A percentile compares a stretch with the other conserved stretches of the same genome.
Conservation (phyloP, 2,888 invertebrate species). For the Melanargia galathea region DNA sequence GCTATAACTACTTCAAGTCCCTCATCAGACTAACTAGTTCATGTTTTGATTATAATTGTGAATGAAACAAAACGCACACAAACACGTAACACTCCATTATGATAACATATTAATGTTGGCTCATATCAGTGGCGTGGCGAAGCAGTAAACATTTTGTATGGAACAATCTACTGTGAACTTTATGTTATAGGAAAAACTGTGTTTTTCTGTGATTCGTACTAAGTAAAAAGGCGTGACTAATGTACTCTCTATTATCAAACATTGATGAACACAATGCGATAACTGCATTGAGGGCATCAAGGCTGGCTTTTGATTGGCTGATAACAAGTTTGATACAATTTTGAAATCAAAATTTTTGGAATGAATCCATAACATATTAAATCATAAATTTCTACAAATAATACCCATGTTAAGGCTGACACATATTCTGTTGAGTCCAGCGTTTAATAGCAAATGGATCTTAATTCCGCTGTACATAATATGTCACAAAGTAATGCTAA, state of each 20-base stretch:
- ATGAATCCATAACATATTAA: not conserved
- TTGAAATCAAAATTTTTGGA: not conserved
- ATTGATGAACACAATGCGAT: not conserved
- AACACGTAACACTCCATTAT: slow-evolving; percentile 33
- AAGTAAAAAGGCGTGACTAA: no score
- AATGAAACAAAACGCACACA: slow-evolving; percentile 28
- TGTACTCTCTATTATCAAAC: not conserved
- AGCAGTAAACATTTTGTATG: not conserved
- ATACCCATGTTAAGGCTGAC: not conserved
- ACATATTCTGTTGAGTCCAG: no score
- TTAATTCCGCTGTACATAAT: no score
- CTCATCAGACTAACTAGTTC: not conserved
- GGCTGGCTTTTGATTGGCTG: no score
- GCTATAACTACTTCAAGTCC: not conserved
- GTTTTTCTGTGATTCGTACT: not conserved
- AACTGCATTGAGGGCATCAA: no score
- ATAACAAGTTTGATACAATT: no score
- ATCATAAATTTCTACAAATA: not conserved
- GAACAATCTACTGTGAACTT: not conserved
- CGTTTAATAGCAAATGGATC: no score
- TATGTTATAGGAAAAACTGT: not conserved
- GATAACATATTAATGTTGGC: slow-evolving; percentile 20
- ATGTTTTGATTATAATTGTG: slow-evolving; percentile 17
- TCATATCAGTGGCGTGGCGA: not conserved
- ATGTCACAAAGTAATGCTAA: no score